Base-by-base conservation (phyloP, 2,113 vertebrate genomes). In the Callopanchax toddi region DNA sequence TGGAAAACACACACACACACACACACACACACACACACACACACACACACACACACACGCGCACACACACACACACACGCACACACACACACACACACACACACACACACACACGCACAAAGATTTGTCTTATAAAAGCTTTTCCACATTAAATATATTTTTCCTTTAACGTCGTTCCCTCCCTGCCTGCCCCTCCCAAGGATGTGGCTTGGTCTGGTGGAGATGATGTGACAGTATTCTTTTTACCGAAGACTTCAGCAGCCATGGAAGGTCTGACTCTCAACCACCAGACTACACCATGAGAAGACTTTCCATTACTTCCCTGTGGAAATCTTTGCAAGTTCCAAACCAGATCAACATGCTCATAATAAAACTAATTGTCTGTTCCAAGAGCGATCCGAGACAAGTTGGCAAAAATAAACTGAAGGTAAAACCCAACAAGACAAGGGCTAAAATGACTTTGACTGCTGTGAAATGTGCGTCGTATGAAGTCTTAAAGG, bases 221-320 rank as follows among this genome's bases (percentile, higher is more conserved):
- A 49, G 60, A 25, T 53, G 20, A 60, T 68, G 52, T 89, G 86
- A 89, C 73, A 78, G 83, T 67, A 45, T 62, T 72, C 82, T 80
- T 73, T 80, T 82, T 77, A 75, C 77, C 78, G 29, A 3, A 32
- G 73, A 70, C 76, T 82, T 48, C 53, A 83, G 85, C 79, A 54
- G 70, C 82, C 66, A 56, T 82, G 87, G 87, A 91, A 87, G 76
- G 90, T 88, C 67, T 79, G 84, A 89, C 86, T 74, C 84, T 55
- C 71, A 74, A 78, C 78, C 64, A 48, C 64, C 29, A 29, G 51
- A 44, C 59, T 64, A 55, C 55, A 51, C 51, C 56, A 59, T 2
- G 22, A 61, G 53, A 69, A 71, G 74, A 83, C 58, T 91, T 91
- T 90, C 90, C 90, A 91, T 75, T 25, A 72, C 61, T 67, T 65